Conservation (phyloP, 2,888 invertebrate species). For the Andrena dorsata region DNA sequence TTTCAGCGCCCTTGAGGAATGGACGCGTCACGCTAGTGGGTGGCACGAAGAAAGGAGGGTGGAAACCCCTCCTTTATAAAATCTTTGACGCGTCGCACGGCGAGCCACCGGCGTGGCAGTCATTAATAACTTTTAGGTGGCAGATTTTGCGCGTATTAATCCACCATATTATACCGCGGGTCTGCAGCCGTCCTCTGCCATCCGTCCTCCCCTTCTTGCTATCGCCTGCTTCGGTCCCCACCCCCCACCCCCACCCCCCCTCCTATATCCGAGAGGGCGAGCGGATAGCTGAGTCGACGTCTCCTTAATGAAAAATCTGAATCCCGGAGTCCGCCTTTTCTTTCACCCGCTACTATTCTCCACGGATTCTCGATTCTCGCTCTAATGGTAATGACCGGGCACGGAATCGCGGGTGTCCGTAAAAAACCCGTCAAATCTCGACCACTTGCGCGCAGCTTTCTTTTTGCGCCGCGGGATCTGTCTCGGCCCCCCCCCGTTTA, state of each 20-base stretch:
- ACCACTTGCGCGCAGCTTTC: conserved; percentile 12
- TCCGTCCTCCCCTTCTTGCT: conserved; percentile 70
- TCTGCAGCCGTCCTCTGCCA: conserved; percentile 72
- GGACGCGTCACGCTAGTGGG: conserved; percentile 59
- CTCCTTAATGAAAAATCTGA: conserved; percentile 85
- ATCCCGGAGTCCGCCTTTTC: conserved; percentile 75
- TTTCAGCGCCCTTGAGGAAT: conserved; percentile 62
- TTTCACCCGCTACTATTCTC: conserved; percentile 61
- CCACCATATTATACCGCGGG: conserved; percentile 83
- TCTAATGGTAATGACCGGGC: conserved; percentile 66
- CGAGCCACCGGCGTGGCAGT: conserved; percentile 77
- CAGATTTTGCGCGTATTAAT: conserved; percentile 85
- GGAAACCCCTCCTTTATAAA: conserved; percentile 80
- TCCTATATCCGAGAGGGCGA: conserved; percentile 67
- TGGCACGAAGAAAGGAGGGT: conserved; percentile 58
- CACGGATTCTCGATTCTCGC: conserved; percentile 62
- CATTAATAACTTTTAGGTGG: conserved; percentile 85
- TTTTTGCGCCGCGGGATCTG: too few species aligned
- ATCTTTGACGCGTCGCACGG: conserved; percentile 82
- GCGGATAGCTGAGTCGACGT: conserved; percentile 84
- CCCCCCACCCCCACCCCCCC: conserved; percentile 46
- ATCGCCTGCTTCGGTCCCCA: conserved; percentile 67
- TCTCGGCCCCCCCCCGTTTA: neutral
- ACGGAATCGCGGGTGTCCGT: conserved; percentile 41
- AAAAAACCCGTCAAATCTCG: conserved; percentile 47